Evolutionary conservation across 2,113 vertebrate genomes (phyloP).

Genomic region (Tapirus terrestris): DNA sequence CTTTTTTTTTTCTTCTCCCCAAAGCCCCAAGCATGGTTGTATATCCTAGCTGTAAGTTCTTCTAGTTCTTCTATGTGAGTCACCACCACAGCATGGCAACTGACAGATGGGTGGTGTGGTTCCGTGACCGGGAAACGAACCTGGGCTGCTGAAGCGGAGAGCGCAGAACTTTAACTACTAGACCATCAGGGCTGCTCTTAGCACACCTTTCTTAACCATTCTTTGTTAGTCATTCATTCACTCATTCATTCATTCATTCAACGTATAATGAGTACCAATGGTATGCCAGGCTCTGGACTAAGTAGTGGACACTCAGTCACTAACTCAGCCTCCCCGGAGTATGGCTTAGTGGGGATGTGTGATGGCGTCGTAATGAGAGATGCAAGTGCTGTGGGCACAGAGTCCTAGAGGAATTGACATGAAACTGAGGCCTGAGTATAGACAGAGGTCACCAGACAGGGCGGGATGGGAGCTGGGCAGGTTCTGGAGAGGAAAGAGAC

Average conservation of each 20-base stretch:
- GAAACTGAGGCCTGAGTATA: not conserved
- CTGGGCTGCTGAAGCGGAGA: too few species aligned
- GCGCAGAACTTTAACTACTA: too few species aligned
- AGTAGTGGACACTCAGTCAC: accelerated
- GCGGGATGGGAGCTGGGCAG: not conserved
- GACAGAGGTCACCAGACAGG: not conserved
- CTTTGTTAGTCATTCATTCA: not conserved
- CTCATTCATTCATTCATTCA: not conserved
- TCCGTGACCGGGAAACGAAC: too few species aligned
- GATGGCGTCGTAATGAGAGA: not conserved
- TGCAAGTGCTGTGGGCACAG: accelerated
- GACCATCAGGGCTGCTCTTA: too few species aligned
- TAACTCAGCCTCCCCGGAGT: not conserved
- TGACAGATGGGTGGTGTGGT: too few species aligned
- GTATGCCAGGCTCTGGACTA: not conserved
- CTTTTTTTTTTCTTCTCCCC: too few species aligned
- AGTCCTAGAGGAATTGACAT: accelerated
- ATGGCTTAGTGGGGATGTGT: not conserved
- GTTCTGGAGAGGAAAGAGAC: not conserved
- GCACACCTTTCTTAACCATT: not conserved
- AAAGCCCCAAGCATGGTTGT: too few species aligned
- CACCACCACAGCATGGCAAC: too few species aligned
- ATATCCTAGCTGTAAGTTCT: too few species aligned
- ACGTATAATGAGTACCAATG: accelerated
- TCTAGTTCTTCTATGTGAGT: too few species aligned